Conservation (phyloP, 2,797 vertebrate genomes). For the Falco cherrug region DNA sequence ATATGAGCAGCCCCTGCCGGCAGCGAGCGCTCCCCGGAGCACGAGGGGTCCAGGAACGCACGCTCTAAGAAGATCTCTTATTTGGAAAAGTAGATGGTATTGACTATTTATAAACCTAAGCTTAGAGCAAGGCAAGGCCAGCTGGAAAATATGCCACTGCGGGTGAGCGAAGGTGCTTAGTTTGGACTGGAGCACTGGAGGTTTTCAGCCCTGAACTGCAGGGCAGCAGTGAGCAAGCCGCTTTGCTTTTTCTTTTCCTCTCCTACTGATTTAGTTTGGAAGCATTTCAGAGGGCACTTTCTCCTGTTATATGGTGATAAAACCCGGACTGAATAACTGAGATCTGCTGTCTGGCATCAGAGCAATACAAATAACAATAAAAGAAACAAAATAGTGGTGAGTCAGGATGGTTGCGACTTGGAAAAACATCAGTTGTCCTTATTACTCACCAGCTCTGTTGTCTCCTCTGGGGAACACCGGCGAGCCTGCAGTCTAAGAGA, state of each 20-base stretch:
- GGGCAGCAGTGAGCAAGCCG: background rate
- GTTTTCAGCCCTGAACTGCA: background rate
- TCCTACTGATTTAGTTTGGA: constrained; percentile 7
- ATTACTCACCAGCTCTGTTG: constrained; percentile 15
- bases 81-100: background rate
- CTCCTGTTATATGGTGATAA: constrained; percentile 31
- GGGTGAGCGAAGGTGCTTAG: background rate
- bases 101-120: constrained; percentile 4
- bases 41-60: accelerated
- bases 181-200: background rate
- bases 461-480: background rate
- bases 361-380: constrained; percentile 55
- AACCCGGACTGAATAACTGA: constrained; percentile 10
- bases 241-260: background rate
- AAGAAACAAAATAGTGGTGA: constrained; percentile 42
- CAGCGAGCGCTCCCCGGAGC: background rate
- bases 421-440: constrained; percentile 30
- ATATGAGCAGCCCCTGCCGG: background rate
- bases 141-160: background rate
- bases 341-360: constrained; percentile 45
- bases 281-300: constrained; percentile 16
- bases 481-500: background rate
- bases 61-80: background rate
- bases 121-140: background rate
- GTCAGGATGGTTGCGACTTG: constrained; percentile 38